A percentile compares a stretch with the other conserved stretches of the same genome.
Conservation (phyloP, 2,113 vertebrate species). For the Ardeotis arabs region DNA sequence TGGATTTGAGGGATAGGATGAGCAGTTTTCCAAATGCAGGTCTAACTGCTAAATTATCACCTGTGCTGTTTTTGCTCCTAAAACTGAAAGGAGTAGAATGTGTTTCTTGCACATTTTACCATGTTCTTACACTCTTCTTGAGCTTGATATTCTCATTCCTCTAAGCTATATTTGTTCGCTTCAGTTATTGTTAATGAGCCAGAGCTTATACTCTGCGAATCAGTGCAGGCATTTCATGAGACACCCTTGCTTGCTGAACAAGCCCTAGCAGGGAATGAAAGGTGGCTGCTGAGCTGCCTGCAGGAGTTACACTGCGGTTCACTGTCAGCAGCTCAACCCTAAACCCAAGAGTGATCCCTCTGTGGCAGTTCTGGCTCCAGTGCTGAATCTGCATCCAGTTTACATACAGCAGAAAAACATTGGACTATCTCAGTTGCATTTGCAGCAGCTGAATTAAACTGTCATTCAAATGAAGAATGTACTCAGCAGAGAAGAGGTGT, state of each 20-base stretch:
- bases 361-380: neutral
- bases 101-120: neutral
- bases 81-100: neutral
- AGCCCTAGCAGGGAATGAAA: neutral
- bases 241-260: neutral
- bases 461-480: neutral
- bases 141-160: neutral
- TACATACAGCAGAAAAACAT: neutral
- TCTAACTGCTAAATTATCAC: neutral
- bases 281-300: slow-evolving; percentile 21
- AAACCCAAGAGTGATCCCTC: neutral
- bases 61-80: neutral
- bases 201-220: neutral
- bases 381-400: neutral
- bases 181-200: neutral
- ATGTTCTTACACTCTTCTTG: neutral
- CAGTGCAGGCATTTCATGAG: neutral
- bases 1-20: neutral
- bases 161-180: neutral
- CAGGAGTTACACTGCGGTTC: neutral
- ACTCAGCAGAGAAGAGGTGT: neutral
- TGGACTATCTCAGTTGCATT: neutral
- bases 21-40: slow-evolving; percentile 7
- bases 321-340: neutral
- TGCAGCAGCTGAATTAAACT: neutral